These are phyloP conservation scores for Cephonodes hylas DNA, from an alignment of 2,888 invertebrate species.

Conservation along the genomic window DNA sequence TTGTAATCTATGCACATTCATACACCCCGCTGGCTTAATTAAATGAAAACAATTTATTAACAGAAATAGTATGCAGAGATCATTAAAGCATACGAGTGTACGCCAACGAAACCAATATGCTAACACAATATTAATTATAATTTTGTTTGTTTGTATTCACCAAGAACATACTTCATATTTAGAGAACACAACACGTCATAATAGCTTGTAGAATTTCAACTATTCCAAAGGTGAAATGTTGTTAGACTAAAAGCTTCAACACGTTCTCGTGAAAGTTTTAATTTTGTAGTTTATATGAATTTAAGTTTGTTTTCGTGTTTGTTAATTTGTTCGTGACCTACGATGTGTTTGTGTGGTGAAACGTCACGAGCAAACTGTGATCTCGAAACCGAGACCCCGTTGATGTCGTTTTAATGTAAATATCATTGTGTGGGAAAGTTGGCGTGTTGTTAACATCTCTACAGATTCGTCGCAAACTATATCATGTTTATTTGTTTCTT, in stretches of 20 bases:
- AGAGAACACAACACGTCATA: not conserved
- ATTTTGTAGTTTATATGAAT: not conserved
- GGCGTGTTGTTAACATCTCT: not conserved
- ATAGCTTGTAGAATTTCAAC: not conserved
- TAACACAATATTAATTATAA: not conserved
- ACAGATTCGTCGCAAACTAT: too few species aligned
- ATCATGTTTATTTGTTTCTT: too few species aligned
- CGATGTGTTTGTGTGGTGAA: not conserved
- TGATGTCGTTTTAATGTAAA: conserved; percentile 8
- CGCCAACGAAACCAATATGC: too few species aligned
- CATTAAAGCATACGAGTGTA: too few species aligned
- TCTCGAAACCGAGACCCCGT: not conserved
- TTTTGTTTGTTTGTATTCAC: too few species aligned
- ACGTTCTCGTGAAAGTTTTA: not conserved
- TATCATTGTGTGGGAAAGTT: not conserved
- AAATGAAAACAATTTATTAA: not conserved
- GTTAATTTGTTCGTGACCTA: not conserved
- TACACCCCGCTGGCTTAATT: not conserved
- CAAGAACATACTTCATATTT: not conserved
- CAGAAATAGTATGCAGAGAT: too few species aligned
- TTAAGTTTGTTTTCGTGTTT: not conserved
- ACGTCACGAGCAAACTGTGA: not conserved
- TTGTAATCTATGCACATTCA: not conserved
- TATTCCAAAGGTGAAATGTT: not conserved
- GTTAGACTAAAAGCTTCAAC: not conserved